phyloP scores from a whole-genome alignment of 2,888 invertebrate genomes.

The Fragum fragum region DNA sequence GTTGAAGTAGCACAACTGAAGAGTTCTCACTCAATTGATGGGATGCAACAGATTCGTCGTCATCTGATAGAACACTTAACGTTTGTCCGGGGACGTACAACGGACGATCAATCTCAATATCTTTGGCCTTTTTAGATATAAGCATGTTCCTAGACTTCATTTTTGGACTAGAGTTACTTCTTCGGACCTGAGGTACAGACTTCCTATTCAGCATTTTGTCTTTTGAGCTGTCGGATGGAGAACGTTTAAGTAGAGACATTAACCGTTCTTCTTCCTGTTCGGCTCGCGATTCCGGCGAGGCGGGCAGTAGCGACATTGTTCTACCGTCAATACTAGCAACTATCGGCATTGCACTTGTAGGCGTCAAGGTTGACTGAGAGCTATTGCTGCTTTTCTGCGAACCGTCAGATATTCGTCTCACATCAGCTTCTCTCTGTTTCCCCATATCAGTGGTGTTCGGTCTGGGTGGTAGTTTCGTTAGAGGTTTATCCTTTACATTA shows the following conservation, averaged over 20 bases:
- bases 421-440: slow-evolving; percentile 1
- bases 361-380: slow-evolving; percentile 79
- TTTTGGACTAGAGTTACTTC: slow-evolving; percentile 75
- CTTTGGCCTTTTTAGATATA: slow-evolving; percentile 34
- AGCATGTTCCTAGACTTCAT: slow-evolving; percentile 54
- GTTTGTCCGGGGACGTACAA: slow-evolving; percentile 28
- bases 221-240: slow-evolving; percentile 68
- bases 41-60: slow-evolving; percentile 81
- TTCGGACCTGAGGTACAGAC: slow-evolving; percentile 65
- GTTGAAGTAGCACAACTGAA: slow-evolving; percentile 80
- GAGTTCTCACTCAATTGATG: slow-evolving; percentile 81
- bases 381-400: slow-evolving; percentile 77
- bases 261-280: slow-evolving; percentile 37
- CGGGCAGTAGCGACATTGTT: slow-evolving; percentile 80
- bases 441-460: slow-evolving; percentile 57
- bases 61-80: slow-evolving; percentile 72
- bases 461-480: slow-evolving; percentile 66
- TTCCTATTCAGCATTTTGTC: slow-evolving; percentile 59
- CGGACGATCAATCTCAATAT: slow-evolving; percentile 29
- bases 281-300: slow-evolving; percentile 56
- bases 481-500: slow-evolving; percentile 15
- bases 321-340: slow-evolving; percentile 82
- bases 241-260: slow-evolving; percentile 54
- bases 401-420: slow-evolving; percentile 73
- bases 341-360: slow-evolving; percentile 74